Evolutionary conservation across 2,113 vertebrate genomes (phyloP).

Genomic region (Hemichromis elongatus): DNA sequence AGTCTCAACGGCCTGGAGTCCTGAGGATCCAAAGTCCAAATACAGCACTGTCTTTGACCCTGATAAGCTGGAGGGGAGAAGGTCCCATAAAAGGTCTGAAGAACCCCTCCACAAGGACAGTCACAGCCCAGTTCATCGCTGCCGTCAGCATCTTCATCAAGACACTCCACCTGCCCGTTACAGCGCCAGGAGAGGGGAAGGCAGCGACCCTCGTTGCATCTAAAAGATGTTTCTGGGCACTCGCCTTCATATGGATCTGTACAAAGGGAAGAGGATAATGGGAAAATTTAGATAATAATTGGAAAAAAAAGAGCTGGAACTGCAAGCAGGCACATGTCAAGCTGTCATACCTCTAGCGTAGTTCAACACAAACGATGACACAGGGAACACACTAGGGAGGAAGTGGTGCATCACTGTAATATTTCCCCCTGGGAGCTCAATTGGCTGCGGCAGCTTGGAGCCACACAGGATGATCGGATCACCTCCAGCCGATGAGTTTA

Average conservation of each 20-base stretch:
- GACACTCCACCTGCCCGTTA: constrained; percentile 77
- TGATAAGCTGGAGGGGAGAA: constrained; percentile 72
- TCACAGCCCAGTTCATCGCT: constrained; percentile 66
- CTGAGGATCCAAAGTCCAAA: constrained; percentile 83
- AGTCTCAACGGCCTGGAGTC: constrained; percentile 80
- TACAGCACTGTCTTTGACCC: constrained; percentile 60
- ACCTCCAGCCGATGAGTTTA: constrained; percentile 52
- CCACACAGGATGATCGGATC: constrained; percentile 67
- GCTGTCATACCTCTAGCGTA: constrained; percentile 66
- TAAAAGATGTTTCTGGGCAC: constrained; percentile 48
- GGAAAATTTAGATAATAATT: not conserved
- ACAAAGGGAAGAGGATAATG: not conserved
- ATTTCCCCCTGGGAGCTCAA: constrained; percentile 72
- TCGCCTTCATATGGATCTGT: constrained; percentile 44
- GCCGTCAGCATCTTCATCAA: constrained; percentile 54
- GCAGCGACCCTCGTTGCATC: constrained; percentile 68
- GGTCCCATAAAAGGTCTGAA: constrained; percentile 83
- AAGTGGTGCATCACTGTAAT: constrained; percentile 73
- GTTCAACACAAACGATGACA: constrained; percentile 64
- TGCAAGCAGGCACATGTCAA: no score
- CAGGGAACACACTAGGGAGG: constrained; percentile 56
- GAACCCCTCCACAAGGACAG: constrained; percentile 76
- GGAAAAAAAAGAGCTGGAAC: fast-evolving
- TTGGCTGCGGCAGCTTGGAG: constrained; percentile 55
- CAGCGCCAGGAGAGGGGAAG: constrained; percentile 77